Percentiles rank a stretch among this genome's conserved stretches.
These are phyloP conservation scores for Andrena fulva DNA, from an alignment of 2,888 invertebrate species.

Conservation along the genomic window DNA sequence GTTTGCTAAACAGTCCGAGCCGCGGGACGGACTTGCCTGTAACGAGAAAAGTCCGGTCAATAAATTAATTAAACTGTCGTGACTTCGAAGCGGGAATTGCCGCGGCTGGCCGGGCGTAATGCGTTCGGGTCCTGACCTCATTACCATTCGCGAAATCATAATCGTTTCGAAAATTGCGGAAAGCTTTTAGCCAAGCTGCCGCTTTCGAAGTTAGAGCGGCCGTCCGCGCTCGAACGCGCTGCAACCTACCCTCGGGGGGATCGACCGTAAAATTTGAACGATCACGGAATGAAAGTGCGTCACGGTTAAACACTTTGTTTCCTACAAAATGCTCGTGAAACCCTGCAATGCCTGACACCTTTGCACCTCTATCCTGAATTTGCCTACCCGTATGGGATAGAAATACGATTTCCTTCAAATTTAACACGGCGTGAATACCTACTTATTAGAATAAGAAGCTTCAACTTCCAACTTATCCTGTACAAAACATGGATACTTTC, in stretches of 20 bases:
- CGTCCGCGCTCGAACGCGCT: slow-evolving; percentile 23
- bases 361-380: too few relatives aligned
- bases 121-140: slow-evolving; percentile 44
- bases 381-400: too few relatives aligned
- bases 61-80: slow-evolving; percentile 67
- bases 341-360: too few relatives aligned
- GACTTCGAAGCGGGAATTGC: slow-evolving; percentile 37
- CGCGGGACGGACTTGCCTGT: slow-evolving; percentile 40
- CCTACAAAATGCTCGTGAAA: background rate
- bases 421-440: too few relatives aligned
- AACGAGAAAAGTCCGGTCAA: slow-evolving; percentile 60
- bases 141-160: slow-evolving; percentile 62
- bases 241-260: background rate
- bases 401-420: too few relatives aligned
- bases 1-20: slow-evolving; percentile 55
- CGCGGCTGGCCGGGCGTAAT: slow-evolving; percentile 24
- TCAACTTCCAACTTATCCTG: too few relatives aligned
- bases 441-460: too few relatives aligned
- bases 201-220: slow-evolving; percentile 49
- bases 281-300: slow-evolving; percentile 42
- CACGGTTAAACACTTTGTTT: slow-evolving; percentile 30
- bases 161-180: slow-evolving; percentile 65
- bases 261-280: slow-evolving; percentile 57
- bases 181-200: slow-evolving; percentile 65
- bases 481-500: too few relatives aligned